Percentiles rank a stretch among this genome's conserved stretches.
phyloP scores from a whole-genome alignment of 2,113 vertebrate species.

The Tachysurus vachellii region DNA sequence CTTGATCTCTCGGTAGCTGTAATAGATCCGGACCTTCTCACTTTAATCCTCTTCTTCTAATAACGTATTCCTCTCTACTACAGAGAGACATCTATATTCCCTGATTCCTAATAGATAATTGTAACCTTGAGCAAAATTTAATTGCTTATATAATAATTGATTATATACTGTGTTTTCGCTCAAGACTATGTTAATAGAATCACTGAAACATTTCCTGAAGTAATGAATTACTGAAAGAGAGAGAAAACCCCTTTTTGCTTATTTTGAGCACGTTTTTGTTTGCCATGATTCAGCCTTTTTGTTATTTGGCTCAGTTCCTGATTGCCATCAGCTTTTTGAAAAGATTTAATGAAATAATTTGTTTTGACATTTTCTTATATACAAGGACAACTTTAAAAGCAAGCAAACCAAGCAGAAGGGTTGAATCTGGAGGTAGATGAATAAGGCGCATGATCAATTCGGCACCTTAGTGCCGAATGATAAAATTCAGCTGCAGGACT shows the following conservation, averaged over 20 bases:
- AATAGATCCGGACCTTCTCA: background rate
- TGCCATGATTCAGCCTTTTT: slow-evolving; percentile 2
- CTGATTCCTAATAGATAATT: background rate
- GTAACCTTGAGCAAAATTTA: background rate
- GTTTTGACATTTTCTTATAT: background rate
- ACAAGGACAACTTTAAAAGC: background rate
- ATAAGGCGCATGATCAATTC: background rate
- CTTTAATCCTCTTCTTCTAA: background rate
- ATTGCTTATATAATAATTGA: background rate
- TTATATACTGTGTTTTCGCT: background rate
- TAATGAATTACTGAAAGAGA: background rate
- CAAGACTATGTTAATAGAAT: background rate
- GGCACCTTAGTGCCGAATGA: background rate
- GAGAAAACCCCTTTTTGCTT: background rate
- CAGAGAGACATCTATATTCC: background rate
- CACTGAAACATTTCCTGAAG: background rate
- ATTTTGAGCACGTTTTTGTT: slow-evolving; percentile 4
- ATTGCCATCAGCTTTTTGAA: background rate
- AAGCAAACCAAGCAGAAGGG: background rate
- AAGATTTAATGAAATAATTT: background rate
- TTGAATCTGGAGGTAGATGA: background rate
- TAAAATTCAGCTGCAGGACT: background rate
- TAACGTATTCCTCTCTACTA: background rate
- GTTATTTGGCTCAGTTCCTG: slow-evolving; percentile 4
- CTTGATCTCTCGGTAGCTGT: background rate